Percentiles rank a stretch among this genome's conserved stretches.
Conservation (phyloP, 1,140 invertebrate genomes). For the Drosophila ironensis region DNA sequence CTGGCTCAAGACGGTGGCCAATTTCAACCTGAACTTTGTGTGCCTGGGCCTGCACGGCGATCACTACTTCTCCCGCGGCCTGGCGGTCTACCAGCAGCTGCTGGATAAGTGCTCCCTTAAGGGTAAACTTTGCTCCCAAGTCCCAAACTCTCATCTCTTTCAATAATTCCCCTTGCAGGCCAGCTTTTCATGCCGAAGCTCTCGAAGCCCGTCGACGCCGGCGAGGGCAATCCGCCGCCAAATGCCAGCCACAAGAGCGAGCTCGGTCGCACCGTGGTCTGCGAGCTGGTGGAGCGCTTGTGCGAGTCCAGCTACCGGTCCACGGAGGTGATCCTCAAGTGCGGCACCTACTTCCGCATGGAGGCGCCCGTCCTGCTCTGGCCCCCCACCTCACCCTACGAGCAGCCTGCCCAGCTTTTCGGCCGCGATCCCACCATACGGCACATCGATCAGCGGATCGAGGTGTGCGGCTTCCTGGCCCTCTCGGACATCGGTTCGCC, state of each 20-base stretch:
- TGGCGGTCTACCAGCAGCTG: slow-evolving; percentile 66
- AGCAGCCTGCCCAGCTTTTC: slow-evolving; percentile 16
- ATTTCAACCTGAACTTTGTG: slow-evolving; percentile 89
- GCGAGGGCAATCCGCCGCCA: slow-evolving; percentile 6
- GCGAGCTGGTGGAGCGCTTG: slow-evolving; percentile 87
- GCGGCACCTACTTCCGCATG: slow-evolving; percentile 88
- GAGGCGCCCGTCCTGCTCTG: slow-evolving; percentile 86
- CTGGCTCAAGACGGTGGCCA: slow-evolving; percentile 89
- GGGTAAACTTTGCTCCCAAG: slow-evolving; percentile 18
- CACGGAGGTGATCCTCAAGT: slow-evolving; percentile 89
- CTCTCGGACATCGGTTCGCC: slow-evolving; percentile 94
- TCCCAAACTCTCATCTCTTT: neutral
- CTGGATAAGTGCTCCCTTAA: slow-evolving; percentile 60
- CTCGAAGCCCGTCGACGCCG: slow-evolving; percentile 37
- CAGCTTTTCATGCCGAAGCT: slow-evolving; percentile 69
- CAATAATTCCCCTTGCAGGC: slow-evolving; percentile 28
- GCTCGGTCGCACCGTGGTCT: slow-evolving; percentile 82
- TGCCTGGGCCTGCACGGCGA: slow-evolving; percentile 85
- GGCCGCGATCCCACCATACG: slow-evolving; percentile 34
- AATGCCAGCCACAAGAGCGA: slow-evolving; percentile 82
- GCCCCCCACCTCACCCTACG: slow-evolving; percentile 86
- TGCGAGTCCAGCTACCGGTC: slow-evolving; percentile 90
- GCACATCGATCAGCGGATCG: slow-evolving; percentile 84
- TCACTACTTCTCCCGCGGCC: slow-evolving; percentile 81
- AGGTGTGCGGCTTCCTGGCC: slow-evolving; percentile 92